Percentiles rank a stretch among this genome's conserved stretches.
Evolutionary conservation across 2,888 invertebrate species (phyloP).

Genomic region (Morpho helenor): DNA sequence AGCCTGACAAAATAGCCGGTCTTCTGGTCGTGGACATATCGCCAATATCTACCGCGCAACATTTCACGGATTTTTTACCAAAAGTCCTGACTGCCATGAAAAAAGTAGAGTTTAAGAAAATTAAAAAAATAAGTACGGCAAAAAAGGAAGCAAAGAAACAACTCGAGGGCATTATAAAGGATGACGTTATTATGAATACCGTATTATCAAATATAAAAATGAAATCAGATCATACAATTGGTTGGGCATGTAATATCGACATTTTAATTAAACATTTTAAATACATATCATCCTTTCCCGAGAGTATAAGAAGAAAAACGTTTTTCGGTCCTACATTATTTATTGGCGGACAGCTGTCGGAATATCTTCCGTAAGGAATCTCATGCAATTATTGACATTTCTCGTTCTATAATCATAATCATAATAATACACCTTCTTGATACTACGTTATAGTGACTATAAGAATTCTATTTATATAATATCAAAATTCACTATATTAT

Average conservation of each 20-base stretch:
- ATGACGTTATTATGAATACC: constrained; percentile 79
- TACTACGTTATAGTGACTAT: no score
- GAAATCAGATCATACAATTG: constrained; percentile 51
- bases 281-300: constrained; percentile 82
- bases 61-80: constrained; percentile 76
- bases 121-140: constrained; percentile 40
- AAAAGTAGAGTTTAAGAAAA: constrained; percentile 40
- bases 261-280: constrained; percentile 81
- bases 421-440: no score
- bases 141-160: constrained; percentile 39
- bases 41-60: constrained; percentile 74
- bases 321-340: constrained; percentile 87
- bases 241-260: constrained; percentile 89
- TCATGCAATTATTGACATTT: neutral
- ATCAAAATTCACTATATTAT: no score
- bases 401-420: no score
- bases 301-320: constrained; percentile 37
- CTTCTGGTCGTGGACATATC: constrained; percentile 84
- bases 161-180: constrained; percentile 42
- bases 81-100: constrained; percentile 76
- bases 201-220: constrained; percentile 73
- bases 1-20: constrained; percentile 79
- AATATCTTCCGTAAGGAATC: constrained; percentile 83
- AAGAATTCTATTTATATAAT: no score
- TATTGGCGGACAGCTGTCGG: constrained; percentile 89